Evolutionary conservation across 1,140 invertebrate species (phyloP).

Genomic region (Achatina immaculata): DNA sequence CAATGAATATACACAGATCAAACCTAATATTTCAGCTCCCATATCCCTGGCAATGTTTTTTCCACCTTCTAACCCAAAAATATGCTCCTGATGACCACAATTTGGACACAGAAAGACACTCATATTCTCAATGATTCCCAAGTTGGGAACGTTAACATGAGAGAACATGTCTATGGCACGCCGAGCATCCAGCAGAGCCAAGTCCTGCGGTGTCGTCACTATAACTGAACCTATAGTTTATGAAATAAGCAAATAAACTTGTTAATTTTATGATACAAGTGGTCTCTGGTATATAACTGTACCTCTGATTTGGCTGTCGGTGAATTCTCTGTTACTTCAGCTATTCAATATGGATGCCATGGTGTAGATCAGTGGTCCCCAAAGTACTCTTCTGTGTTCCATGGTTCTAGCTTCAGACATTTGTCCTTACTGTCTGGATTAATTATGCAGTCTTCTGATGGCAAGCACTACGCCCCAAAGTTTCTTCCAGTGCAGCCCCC

Average conservation of each 20-base stretch:
- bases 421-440: no score
- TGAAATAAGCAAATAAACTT: neutral
- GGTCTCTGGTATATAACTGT: neutral
- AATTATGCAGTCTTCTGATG: no score
- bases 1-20: slow-evolving; percentile 32
- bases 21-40: slow-evolving; percentile 82
- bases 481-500: no score
- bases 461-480: no score
- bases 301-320: neutral
- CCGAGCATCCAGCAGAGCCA: slow-evolving; percentile 76
- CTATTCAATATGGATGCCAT: no score
- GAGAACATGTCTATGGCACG: slow-evolving; percentile 93
- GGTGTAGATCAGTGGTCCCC: no score
- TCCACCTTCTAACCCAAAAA: slow-evolving; percentile 88
- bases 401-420: no score
- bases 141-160: slow-evolving; percentile 91
- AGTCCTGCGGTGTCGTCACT: slow-evolving; percentile 89
- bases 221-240: slow-evolving; percentile 87
- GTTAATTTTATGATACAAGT: neutral
- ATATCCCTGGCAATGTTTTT: slow-evolving; percentile 81
- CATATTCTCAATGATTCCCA: slow-evolving; percentile 97
- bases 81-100: slow-evolving; percentile 83
- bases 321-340: neutral
- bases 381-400: no score
- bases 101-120: slow-evolving; percentile 91